phyloP scores from a whole-genome alignment of 2,113 vertebrate genomes.

The Crotalus helleri region DNA sequence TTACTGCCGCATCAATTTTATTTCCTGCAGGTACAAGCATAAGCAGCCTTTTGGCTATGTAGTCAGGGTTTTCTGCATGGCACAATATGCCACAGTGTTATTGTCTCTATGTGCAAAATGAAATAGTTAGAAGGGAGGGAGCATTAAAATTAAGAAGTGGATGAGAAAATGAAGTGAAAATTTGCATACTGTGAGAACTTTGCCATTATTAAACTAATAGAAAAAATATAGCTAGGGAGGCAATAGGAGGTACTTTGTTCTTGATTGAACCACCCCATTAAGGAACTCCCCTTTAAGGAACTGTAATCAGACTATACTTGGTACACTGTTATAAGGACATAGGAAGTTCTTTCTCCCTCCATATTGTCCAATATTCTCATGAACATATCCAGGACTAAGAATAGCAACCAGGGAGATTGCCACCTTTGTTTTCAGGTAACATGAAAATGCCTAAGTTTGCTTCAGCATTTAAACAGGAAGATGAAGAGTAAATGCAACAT shows the following conservation, averaged over 20 bases:
- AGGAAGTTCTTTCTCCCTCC: neutral
- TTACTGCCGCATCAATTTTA: slow-evolving; percentile 1
- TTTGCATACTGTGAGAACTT: neutral
- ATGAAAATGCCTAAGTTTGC: neutral
- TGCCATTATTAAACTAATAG: neutral
- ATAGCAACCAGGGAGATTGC: neutral
- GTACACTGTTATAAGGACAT: neutral
- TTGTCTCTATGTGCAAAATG: slow-evolving; percentile 21
- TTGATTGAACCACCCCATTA: slow-evolving; percentile 1
- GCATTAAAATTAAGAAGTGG: slow-evolving; percentile 10
- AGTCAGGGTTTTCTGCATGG: neutral
- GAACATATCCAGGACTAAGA: neutral
- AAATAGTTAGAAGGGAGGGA: slow-evolving; percentile 4
- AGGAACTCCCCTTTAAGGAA: neutral
- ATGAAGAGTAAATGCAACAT: neutral
- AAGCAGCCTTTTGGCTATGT: slow-evolving; percentile 28
- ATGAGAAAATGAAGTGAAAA: slow-evolving; percentile 22
- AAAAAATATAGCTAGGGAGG: neutral
- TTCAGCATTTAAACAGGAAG: neutral
- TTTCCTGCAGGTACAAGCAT: slow-evolving; percentile 8
- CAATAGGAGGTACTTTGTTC: neutral
- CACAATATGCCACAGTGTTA: neutral
- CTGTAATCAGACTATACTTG: neutral
- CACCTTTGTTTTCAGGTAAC: neutral
- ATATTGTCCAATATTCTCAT: neutral